Percentiles rank a stretch among this genome's conserved stretches.
Conservation (phyloP, 2,113 vertebrate genomes). For the Notothenia rossii region DNA sequence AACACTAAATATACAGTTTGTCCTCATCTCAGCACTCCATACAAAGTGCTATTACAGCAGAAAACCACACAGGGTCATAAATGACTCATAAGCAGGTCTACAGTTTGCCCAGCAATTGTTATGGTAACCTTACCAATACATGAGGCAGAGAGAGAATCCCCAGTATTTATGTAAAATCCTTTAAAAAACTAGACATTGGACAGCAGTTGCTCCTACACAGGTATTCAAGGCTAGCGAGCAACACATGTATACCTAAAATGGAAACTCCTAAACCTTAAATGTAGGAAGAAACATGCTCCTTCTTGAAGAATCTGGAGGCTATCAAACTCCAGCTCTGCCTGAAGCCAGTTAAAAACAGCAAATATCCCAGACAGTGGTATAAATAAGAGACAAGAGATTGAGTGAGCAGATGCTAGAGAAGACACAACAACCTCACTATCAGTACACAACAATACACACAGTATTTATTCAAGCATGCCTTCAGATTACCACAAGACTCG, state of each 20-base stretch:
- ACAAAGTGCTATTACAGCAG: slow-evolving; percentile 69
- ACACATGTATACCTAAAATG: background rate
- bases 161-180: slow-evolving; percentile 13
- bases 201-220: too few relatives aligned
- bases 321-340: background rate
- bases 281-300: background rate
- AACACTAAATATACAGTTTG: slow-evolving; percentile 79
- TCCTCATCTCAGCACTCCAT: slow-evolving; percentile 70
- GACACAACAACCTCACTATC: background rate
- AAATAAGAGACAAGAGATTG: background rate
- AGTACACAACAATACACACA: background rate
- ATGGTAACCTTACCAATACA: background rate
- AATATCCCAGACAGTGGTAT: background rate
- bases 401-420: background rate
- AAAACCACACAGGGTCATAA: slow-evolving; percentile 62
- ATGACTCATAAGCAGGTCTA: slow-evolving; percentile 50
- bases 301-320: background rate
- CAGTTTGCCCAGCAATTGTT: slow-evolving; percentile 28
- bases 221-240: too few relatives aligned
- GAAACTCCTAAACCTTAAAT: background rate
- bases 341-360: background rate
- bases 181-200: background rate
- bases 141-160: background rate
- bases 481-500: too few relatives aligned
- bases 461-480: too few relatives aligned